Evolutionary conservation across 2,797 vertebrate species (phyloP).

Genomic region (Pseudochirops corinnae): DNA sequence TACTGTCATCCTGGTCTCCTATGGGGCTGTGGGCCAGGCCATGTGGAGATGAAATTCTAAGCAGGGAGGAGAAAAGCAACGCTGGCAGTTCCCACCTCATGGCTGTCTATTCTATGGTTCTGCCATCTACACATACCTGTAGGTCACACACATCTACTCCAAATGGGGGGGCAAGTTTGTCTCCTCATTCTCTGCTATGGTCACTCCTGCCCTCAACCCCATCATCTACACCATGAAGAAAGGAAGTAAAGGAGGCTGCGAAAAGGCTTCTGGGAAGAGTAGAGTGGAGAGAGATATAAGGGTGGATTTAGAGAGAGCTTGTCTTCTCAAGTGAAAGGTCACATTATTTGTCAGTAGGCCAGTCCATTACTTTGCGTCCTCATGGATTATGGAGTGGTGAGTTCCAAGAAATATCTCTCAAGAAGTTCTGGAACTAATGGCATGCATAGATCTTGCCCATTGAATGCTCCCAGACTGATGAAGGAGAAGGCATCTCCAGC

Average conservation of each 20-base stretch:
- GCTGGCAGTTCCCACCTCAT: slow-evolving; percentile 69
- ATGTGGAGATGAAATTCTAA: slow-evolving; percentile 14
- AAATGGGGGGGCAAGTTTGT: slow-evolving; percentile 54
- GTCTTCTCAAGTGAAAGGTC: too few relatives aligned
- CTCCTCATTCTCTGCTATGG: slow-evolving; percentile 70
- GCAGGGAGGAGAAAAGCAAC: slow-evolving; percentile 54
- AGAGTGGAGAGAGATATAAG: background rate
- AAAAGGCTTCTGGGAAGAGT: slow-evolving; percentile 26
- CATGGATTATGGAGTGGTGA: background rate
- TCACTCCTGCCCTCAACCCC: slow-evolving; percentile 71
- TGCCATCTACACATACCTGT: slow-evolving; percentile 68
- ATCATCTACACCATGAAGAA: slow-evolving; percentile 72
- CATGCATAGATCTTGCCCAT: too few relatives aligned
- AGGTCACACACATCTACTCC: slow-evolving; percentile 54
- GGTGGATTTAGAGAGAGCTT: background rate
- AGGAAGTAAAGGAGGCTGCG: slow-evolving; percentile 58
- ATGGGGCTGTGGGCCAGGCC: slow-evolving; percentile 16
- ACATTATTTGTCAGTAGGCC: background rate
- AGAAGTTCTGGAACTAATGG: background rate
- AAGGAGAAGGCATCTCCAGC: background rate
- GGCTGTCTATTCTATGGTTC: slow-evolving; percentile 69
- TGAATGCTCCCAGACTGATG: background rate
- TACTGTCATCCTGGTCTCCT: slow-evolving; percentile 59
- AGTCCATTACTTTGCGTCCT: background rate
- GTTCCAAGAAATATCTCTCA: background rate